A percentile compares a stretch with the other conserved stretches of the same genome.
These are phyloP conservation scores for Mythimna pallens DNA, from an alignment of 2,888 invertebrate genomes.

Conservation along the genomic window DNA sequence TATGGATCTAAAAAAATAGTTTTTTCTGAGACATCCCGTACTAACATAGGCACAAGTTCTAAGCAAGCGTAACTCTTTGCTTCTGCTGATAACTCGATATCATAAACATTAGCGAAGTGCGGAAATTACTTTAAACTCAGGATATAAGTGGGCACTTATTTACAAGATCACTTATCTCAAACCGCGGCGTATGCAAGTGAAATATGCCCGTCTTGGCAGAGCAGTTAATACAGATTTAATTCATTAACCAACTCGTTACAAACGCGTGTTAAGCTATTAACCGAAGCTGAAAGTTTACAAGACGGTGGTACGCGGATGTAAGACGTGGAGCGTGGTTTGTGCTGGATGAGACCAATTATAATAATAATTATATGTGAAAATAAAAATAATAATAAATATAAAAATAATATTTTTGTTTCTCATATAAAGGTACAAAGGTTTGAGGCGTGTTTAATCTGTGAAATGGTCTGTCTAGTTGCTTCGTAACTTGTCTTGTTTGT, in stretches of 20 bases:
- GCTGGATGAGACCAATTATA: constrained; percentile 52
- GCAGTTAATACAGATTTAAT: constrained; percentile 81
- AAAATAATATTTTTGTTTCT: too few species aligned
- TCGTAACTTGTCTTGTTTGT: too few species aligned
- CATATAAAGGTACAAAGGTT: too few species aligned
- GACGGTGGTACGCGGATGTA: constrained; percentile 68
- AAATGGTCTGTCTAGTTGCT: too few species aligned
- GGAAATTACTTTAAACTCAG: constrained; percentile 40
- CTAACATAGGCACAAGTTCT: too few species aligned
- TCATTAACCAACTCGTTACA: constrained; percentile 84
- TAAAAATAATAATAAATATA: too few species aligned
- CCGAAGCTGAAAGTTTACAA: constrained; percentile 76
- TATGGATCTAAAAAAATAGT: too few species aligned
- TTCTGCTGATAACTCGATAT: too few species aligned
- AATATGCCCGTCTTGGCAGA: constrained; percentile 51
- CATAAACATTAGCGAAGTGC: constrained; percentile 1
- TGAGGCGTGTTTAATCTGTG: too few species aligned
- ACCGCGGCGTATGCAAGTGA: constrained; percentile 55
- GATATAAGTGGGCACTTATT: constrained; percentile 42
- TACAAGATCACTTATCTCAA: constrained; percentile 50
- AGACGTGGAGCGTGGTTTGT: constrained; percentile 30
- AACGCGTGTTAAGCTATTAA: constrained; percentile 83
- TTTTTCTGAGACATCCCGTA: too few species aligned
- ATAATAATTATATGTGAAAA: background rate
- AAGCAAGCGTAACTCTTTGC: too few species aligned